Evolutionary conservation across 2,888 invertebrate species (phyloP).

Genomic region (Linyphia triangularis): DNA sequence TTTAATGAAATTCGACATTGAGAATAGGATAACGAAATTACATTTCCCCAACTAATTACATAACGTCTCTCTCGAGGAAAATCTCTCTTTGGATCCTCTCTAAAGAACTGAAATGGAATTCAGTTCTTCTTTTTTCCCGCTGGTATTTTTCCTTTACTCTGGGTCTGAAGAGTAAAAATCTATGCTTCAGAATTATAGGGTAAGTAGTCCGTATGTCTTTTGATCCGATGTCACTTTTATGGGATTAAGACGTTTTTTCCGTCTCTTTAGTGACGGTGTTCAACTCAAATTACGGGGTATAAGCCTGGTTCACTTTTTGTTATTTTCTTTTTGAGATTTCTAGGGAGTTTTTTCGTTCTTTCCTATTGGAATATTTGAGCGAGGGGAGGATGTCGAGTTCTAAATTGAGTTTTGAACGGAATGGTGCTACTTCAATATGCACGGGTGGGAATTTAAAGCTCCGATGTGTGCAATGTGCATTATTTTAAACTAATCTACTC

Average conservation of each 20-base stretch:
- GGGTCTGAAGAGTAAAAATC: slow-evolving; percentile 27
- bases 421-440: neutral
- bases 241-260: slow-evolving; percentile 49
- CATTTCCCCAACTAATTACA: slow-evolving; percentile 48
- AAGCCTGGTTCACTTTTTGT: neutral
- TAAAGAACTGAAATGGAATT: slow-evolving; percentile 47
- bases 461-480: neutral
- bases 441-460: neutral
- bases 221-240: slow-evolving; percentile 64
- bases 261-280: slow-evolving; percentile 34
- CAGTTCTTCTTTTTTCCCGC: slow-evolving; percentile 11
- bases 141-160: neutral
- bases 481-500: no score
- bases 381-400: neutral
- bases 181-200: slow-evolving; percentile 44
- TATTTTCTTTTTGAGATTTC: neutral
- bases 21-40: slow-evolving; percentile 59
- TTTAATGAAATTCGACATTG: slow-evolving; percentile 57
- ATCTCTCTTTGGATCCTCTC: neutral
- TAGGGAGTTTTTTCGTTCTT: neutral
- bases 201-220: slow-evolving; percentile 53
- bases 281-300: slow-evolving; percentile 36
- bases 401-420: neutral
- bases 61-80: slow-evolving; percentile 4
- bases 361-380: slow-evolving; percentile 25